A percentile compares a stretch with the other conserved stretches of the same genome.
These are phyloP conservation scores for Phrynocephalus guinanensis DNA, from an alignment of 2,797 vertebrate species.

Conservation along the genomic window DNA sequence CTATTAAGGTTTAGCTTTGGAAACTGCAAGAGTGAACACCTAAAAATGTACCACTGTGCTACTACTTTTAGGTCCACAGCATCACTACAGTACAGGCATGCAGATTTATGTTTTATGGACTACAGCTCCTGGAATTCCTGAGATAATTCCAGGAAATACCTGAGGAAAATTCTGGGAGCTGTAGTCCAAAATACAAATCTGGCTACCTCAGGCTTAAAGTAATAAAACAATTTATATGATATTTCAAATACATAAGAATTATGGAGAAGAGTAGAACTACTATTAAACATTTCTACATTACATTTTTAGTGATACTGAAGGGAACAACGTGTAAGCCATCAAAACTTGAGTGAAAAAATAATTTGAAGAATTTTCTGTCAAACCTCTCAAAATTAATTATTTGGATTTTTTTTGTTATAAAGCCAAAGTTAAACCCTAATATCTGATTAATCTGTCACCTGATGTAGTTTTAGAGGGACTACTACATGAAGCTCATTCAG, in stretches of 20 bases:
- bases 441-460: conserved; percentile 79
- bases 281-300: conserved; percentile 26
- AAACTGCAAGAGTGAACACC: not conserved
- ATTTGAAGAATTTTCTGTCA: conserved; percentile 12
- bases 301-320: not conserved
- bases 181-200: too few relatives aligned
- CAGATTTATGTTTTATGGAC: not conserved
- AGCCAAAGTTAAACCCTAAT: not conserved
- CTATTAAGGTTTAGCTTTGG: not conserved
- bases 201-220: not conserved
- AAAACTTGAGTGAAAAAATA: conserved; percentile 27
- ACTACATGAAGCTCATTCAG: conserved; percentile 88
- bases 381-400: not conserved
- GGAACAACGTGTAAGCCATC: not conserved
- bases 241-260: not conserved
- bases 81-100: not conserved
- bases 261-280: not conserved
- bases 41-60: not conserved
- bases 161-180: too few relatives aligned
- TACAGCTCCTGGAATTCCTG: too few relatives aligned
- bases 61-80: not conserved
- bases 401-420: not conserved
- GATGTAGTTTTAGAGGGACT: conserved; percentile 88
- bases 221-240: not conserved
- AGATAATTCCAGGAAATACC: too few relatives aligned